phyloP scores from a whole-genome alignment of 2,888 invertebrate genomes.

The Drosophila imparisetae region DNA sequence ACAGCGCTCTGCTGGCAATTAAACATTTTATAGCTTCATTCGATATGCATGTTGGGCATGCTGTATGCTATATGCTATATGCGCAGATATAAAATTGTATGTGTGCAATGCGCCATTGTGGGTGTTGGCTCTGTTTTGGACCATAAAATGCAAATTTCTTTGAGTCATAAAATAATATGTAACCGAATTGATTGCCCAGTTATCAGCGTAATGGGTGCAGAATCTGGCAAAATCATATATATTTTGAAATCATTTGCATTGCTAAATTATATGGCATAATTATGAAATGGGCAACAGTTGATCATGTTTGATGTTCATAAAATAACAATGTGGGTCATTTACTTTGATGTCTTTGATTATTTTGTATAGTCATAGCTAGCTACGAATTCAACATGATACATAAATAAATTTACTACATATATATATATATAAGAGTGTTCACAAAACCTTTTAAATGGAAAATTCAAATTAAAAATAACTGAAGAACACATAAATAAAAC shows the following conservation, averaged over 20 bases:
- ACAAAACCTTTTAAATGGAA: too few relatives aligned
- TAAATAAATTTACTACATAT: neutral
- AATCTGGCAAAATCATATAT: constrained; percentile 7
- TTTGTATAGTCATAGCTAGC: neutral
- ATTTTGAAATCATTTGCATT: constrained; percentile 31
- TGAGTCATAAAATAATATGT: constrained; percentile 67
- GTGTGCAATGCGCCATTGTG: constrained; percentile 49
- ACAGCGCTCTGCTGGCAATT: constrained; percentile 59
- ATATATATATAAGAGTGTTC: too few relatives aligned
- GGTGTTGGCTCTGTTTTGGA: constrained; percentile 54
- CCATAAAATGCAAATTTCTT: constrained; percentile 63
- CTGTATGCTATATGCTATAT: constrained; percentile 3
- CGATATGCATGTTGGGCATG: constrained; percentile 73
- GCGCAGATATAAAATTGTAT: constrained; percentile 7
- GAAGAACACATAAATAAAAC: neutral
- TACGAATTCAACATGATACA: neutral
- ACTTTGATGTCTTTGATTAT: neutral
- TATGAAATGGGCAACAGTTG: constrained; percentile 1
- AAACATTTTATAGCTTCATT: constrained; percentile 75
- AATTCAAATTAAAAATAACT: neutral
- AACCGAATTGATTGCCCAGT: constrained; percentile 34
- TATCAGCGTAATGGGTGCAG: constrained; percentile 19
- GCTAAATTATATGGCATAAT: constrained; percentile 25
- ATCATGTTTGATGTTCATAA: constrained; percentile 10
- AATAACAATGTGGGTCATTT: neutral